Evolutionary conservation across 2,888 invertebrate species (phyloP).

Genomic region (Rhingia rostrata): DNA sequence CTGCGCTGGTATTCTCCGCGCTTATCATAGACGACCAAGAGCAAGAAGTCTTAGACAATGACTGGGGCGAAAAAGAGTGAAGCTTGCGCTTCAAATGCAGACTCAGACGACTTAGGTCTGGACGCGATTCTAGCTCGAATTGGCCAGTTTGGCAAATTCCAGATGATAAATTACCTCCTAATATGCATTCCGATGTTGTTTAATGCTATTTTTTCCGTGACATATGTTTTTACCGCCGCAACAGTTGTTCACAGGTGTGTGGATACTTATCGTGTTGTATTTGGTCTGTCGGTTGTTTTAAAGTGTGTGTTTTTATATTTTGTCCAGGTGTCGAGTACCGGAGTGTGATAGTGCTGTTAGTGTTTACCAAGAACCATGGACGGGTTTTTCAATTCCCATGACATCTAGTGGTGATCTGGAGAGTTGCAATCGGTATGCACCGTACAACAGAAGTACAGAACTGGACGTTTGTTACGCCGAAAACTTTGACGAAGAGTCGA

Average conservation of each 20-base stretch:
- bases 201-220: slow-evolving; percentile 86
- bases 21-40: slow-evolving; percentile 13
- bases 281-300: slow-evolving; percentile 7
- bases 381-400: slow-evolving; percentile 82
- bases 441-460: slow-evolving; percentile 69
- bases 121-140: slow-evolving; percentile 81
- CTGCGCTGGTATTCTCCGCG: slow-evolving; percentile 19
- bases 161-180: slow-evolving; percentile 85
- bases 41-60: slow-evolving; percentile 17
- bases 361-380: slow-evolving; percentile 83
- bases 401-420: slow-evolving; percentile 81
- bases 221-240: slow-evolving; percentile 89
- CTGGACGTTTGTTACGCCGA: slow-evolving; percentile 81
- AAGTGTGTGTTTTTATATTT: neutral
- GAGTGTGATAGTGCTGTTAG: slow-evolving; percentile 80
- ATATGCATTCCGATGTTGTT: slow-evolving; percentile 87
- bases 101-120: slow-evolving; percentile 77
- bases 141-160: slow-evolving; percentile 88
- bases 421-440: slow-evolving; percentile 83
- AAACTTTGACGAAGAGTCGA: slow-evolving; percentile 80
- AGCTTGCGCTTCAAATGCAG: neutral
- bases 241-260: slow-evolving; percentile 88
- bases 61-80: slow-evolving; percentile 43
- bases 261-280: slow-evolving; percentile 39
- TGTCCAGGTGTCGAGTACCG: slow-evolving; percentile 81